Evolutionary conservation across 2,888 invertebrate species (phyloP), one percentile per base, ranked within the genome.

Genomic region (Baccha elongata): DNA sequence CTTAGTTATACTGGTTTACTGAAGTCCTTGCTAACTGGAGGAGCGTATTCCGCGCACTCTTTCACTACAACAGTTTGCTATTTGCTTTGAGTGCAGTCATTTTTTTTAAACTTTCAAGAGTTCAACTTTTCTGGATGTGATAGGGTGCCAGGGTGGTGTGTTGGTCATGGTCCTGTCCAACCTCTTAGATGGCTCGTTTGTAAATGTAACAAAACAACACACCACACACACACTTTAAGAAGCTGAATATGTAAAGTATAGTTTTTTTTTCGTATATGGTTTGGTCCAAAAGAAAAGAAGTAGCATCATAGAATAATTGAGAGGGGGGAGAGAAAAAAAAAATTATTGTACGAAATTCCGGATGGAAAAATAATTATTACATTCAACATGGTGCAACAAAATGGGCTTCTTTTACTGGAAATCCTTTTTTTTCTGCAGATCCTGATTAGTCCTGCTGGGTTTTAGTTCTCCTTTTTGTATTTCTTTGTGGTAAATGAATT

Each of bases 361-460:
- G 65, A 71, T 73, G 72, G 46, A 78, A 65, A 83, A 83, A 83
- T 83, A 83, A 83, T 83, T 83, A 83, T 78, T 68, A 62, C 78
- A 83, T 83, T 83, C 83, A 83, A 83, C 83, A 83, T 83, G n/a
- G 83, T 83, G 83, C 78, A 76, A 67, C 62, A 67, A 48, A 17
- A 44, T 44, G 17, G 40, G 68, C 52, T 67, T 26, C 76, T 81
- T 76, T 71, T 65, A 44, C 44, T 21, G 58, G 11, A 53, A 52
- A 55, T 50, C 37, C n/a, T 74, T 68, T 53, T 44, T 52, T 48
- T 32, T 40, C 11, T 32, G 5, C 10, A 35, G 29, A 48, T 75
- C 26, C 10, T 62, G 29, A 6, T 29, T n/a, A 29, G 44, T 8
- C 26, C 42, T 52, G 50, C 29, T 8, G 4, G 23, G 26, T 23